Evolutionary conservation across 1,140 invertebrate genomes (phyloP).

Genomic region (Drosophila funebris): DNA sequence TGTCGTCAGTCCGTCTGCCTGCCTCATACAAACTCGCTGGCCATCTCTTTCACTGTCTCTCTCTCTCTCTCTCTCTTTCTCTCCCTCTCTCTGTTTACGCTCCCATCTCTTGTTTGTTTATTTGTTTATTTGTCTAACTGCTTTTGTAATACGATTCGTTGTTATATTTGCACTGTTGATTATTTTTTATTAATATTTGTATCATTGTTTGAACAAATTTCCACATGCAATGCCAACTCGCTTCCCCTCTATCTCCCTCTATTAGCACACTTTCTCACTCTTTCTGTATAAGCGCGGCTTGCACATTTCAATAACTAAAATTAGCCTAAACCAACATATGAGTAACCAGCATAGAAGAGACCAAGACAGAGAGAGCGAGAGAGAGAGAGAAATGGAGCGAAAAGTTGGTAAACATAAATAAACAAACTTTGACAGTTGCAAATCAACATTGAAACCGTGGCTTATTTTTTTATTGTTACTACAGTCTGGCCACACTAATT

Average conservation of each 20-base stretch:
- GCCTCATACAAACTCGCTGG: slow-evolving; percentile 2
- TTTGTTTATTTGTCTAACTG: slow-evolving; percentile 77
- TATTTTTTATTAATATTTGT: slow-evolving; percentile 75
- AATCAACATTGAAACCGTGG: slow-evolving; percentile 39
- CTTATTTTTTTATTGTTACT: slow-evolving; percentile 1
- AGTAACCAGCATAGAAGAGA: slow-evolving; percentile 4
- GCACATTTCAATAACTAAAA: slow-evolving; percentile 40
- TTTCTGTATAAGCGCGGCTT: background rate
- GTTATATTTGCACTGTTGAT: slow-evolving; percentile 70
- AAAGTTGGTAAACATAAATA: slow-evolving; percentile 48
- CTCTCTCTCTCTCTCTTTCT: background rate
- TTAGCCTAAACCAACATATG: slow-evolving; percentile 67
- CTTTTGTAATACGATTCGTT: slow-evolving; percentile 72
- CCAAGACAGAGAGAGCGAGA: background rate
- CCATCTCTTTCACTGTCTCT: background rate
- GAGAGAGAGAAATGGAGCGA: background rate
- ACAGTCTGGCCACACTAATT: slow-evolving; percentile 42
- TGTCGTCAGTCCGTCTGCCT: slow-evolving; percentile 73
- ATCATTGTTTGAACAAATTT: slow-evolving; percentile 70
- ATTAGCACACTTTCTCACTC: background rate
- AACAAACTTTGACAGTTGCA: slow-evolving; percentile 71
- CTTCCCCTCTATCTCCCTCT: background rate
- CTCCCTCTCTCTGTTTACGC: background rate
- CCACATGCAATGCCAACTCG: slow-evolving; percentile 60
- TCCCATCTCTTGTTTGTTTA: slow-evolving; percentile 57